Percentiles rank a stretch among this genome's conserved stretches.
Conservation (phyloP, 2,888 invertebrate species). For the Drosophila nr. perissopoda region DNA sequence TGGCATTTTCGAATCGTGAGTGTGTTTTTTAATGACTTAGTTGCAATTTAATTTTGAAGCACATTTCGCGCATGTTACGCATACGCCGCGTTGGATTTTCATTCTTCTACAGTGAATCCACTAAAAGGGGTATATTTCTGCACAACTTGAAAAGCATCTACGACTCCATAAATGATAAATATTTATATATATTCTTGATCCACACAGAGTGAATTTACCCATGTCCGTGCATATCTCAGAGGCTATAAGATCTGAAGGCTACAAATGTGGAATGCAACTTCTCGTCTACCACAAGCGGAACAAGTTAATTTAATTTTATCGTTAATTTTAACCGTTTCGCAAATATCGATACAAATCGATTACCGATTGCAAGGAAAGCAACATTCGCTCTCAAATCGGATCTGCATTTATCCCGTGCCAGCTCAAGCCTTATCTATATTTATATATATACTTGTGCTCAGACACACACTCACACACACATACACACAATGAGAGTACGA, state of each 20-base stretch:
- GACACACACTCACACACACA: neutral
- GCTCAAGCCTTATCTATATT: neutral
- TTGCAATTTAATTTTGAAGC: constrained; percentile 36
- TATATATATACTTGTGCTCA: neutral
- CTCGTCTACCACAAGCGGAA: neutral
- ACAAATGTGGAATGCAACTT: neutral
- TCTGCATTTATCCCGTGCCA: neutral
- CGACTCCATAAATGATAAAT: neutral
- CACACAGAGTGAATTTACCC: neutral
- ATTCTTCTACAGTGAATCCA: neutral
- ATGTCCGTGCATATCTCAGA: no score
- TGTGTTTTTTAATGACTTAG: constrained; percentile 43
- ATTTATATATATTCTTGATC: neutral
- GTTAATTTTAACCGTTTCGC: neutral
- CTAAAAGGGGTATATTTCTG: neutral
- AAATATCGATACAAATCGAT: neutral
- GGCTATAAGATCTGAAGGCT: neutral
- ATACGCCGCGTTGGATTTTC: constrained; percentile 37
- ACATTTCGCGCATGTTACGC: constrained; percentile 30
- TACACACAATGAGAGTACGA: neutral
- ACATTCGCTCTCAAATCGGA: neutral
- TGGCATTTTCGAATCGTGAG: constrained; percentile 17
- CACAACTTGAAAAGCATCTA: neutral
- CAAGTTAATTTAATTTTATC: neutral
- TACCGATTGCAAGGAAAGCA: neutral